Base-by-base conservation (phyloP, 2,888 invertebrate species). In the Drosophila neoperkinsi region DNA sequence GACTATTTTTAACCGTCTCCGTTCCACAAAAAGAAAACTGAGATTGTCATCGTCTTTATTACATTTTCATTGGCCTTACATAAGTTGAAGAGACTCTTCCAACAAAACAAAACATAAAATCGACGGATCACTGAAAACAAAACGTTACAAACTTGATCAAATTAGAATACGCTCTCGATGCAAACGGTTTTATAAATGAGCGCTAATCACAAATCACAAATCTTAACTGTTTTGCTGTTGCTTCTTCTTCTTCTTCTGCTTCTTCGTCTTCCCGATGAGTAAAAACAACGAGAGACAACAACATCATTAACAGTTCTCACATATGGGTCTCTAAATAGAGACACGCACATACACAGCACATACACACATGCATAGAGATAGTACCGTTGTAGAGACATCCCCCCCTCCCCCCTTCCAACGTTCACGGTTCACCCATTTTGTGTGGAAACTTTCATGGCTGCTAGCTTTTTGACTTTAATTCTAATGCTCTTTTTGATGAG, bases 391-490 rank as follows among this genome's bases (percentile, higher is more conserved):
- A 31, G 49, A 46, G 16, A 46, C 9, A 25, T 25, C 46, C 21
- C 11, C 34, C 16, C 34, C 0, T 11, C 1, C 13, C 34, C 46
- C 4, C 21, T 21, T 21, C 6, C 18, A 31, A 11, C 38, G 53
- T 72, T 66, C 68, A 68, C 30, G 61, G 62, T 51, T 33, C 73
- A 65, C 28, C 25, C 50, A 59, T 56, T 69, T 77, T 77, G 66
- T 51, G n/a, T 70, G 46, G 65, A 83, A 73, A 73, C 74, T 77
- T 81, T 84, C 81, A 81, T 84, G 81, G 81, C 57, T 81, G 64
- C 59, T 71, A 18, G 18, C 36, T 63, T 67, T 64, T 65, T 67
- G 46, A 46, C 46, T 66, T 81, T 80, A 70, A 69, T 80, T 83
- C 77, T 80, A 71, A 80, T 60, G 21, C 51, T 64, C 51, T 61